These are phyloP conservation scores for Ctena decussata DNA, from an alignment of 2,888 invertebrate genomes.

Conservation along the genomic window DNA sequence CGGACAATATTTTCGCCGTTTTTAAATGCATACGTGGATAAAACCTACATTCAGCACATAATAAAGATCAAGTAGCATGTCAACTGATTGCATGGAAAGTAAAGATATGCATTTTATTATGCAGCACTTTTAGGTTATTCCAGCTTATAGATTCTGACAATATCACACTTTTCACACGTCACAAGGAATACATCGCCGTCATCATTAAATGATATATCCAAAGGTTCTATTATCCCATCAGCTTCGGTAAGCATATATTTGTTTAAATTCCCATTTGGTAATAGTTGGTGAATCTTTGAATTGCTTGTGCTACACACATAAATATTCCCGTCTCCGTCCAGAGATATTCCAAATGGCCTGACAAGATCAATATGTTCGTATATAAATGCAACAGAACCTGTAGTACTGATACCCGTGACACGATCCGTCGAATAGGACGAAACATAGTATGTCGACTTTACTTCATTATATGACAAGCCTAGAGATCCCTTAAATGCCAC, in stretches of 20 bases:
- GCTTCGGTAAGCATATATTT: background rate
- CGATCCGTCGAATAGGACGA: background rate
- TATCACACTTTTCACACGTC: background rate
- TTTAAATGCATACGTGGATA: too few relatives aligned
- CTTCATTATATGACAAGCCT: background rate
- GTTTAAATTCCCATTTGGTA: background rate
- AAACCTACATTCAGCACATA: too few relatives aligned
- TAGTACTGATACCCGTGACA: background rate
- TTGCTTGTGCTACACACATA: background rate
- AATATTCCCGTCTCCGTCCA: background rate
- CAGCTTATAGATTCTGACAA: background rate
- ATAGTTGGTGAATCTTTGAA: background rate
- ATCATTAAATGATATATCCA: conserved; percentile 1
- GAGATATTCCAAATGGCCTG: background rate
- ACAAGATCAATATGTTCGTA: background rate
- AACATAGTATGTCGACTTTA: background rate
- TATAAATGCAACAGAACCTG: background rate
- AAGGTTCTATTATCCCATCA: background rate
- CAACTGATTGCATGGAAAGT: too few relatives aligned
- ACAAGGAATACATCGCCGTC: background rate
- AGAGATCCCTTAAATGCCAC: background rate
- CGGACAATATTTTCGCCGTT: too few relatives aligned
- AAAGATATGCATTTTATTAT: too few relatives aligned
- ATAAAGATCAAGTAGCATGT: too few relatives aligned
- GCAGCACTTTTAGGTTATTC: background rate